Base-by-base conservation (phyloP, 2,113 vertebrate genomes). In the Scomber scombrus region DNA sequence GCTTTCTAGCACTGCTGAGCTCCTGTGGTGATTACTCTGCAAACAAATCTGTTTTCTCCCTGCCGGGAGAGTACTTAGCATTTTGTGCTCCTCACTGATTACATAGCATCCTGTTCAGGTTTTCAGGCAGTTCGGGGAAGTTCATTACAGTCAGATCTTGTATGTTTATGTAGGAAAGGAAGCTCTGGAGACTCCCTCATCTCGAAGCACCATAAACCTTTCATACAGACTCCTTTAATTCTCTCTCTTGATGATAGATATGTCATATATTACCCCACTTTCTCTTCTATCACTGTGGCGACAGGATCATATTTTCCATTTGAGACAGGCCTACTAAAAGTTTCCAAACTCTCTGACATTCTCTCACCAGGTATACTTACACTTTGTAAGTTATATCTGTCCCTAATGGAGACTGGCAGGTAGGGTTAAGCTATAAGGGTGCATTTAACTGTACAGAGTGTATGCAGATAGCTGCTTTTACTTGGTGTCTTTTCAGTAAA, bases 211-310 rank as follows among this genome's bases (percentile, higher is more conserved):
- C 12, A 78, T 80, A 82, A 88, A 82, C 65, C 62, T 80, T 84
- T 88, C 61, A 80, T 47, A 56, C 31, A 71, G 9, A 1, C 34
- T 47, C 45, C 85, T 87, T 89, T 79, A 89, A 86, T 74, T 82
- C 52, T 34, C 56, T 47, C 76, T 40, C 56, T 75, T 9, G 18
- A 67, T 84, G 85, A 86, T 71, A 57, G 63, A 80, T 71, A 61
- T 5, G 52, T 78, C 55, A 66, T 60, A 75, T 58, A 55, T 21
- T 71, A 57, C 57, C 64, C 5, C 46, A 12, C 15, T 67, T 76
- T 56, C 45, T 63, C 43, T 75, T 61, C 46, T 31, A 43, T 71
- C 58, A 52, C 50, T 13, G 29, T 19, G 18, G 60, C 56, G 51
- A 49, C n/a, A 68, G 72, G 21, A 79, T 64, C 54, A 45, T 23